Evolutionary conservation across 2,113 vertebrate genomes (phyloP), one percentile per base, ranked within the genome.

Genomic region (Procavia capensis): DNA sequence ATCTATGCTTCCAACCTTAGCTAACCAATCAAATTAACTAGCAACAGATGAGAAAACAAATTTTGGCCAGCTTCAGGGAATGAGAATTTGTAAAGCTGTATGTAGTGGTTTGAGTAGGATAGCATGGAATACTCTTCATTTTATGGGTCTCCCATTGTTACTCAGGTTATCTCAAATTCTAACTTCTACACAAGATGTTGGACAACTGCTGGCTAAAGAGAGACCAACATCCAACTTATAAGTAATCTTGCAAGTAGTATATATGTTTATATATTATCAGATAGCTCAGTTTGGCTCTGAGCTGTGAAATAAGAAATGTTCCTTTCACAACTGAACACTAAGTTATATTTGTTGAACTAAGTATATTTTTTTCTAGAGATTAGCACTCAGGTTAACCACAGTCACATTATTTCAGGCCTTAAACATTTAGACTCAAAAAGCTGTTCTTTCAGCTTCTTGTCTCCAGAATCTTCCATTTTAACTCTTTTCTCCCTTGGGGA

Each of bases 111-210:
- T 93, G 61, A 88, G 45, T 16, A 85, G 34, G 47, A 86, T 7
- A 29, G 20, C 45, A 86, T 57, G 84, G 34, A 47, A 61, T 47
- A 34, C 39, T 70, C 31, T 90, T 83, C 78, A 94, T 85, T 90
- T 87, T 92, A 90, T 39, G 63, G 61, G 34, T 75, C 80, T 94
- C 39, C 14, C 41, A 45, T 54, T 90, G 47, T 63, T 88, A 87
- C 94, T 97, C 79, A 92, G 72, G 76, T 75, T 75, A 74, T 59
- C 22, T 57, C 61, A 74, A 93, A 68, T 85, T 91, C 92, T 93
- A 81, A 92, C 19, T 91, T 96, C 92, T 85, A 95, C 96, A 79
- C 61, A 93, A 82, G 74, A 93, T 93, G 41, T 20, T 90, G 92
- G 63, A 34, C 61, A 94, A 92, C 81, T 45, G 88, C 72, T 50